A percentile compares a stretch with the other conserved stretches of the same genome.
Conservation (phyloP, 2,113 vertebrate genomes). For the Perccottus glenii region DNA sequence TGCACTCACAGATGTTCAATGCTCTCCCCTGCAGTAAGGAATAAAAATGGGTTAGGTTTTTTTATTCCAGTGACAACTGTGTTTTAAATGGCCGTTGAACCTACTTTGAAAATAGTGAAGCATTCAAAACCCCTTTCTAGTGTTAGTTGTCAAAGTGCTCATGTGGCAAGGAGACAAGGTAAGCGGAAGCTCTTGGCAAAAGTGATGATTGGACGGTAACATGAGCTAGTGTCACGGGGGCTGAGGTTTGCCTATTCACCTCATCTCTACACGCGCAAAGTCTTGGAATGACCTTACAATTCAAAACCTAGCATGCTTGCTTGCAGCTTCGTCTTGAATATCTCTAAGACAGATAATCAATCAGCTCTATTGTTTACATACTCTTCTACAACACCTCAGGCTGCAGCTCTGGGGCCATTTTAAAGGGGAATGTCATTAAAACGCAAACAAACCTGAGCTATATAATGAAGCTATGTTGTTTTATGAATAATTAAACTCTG, state of each 20-base stretch:
- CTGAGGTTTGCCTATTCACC: conserved; percentile 59
- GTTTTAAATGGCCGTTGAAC: conserved; percentile 37
- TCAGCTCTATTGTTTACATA: conserved; percentile 49
- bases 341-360: conserved; percentile 44
- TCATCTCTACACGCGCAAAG: conserved; percentile 24
- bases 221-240: conserved; percentile 66
- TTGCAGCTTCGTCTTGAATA: conserved; percentile 33
- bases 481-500: conserved; percentile 65
- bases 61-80: conserved; percentile 49
- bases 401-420: conserved; percentile 25
- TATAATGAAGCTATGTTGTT: background rate
- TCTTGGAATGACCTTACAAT: conserved; percentile 51
- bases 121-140: conserved; percentile 21
- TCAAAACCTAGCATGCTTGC: conserved; percentile 22
- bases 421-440: conserved; percentile 42
- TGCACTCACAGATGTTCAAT: conserved; percentile 25
- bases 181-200: conserved; percentile 65
- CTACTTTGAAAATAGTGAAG: conserved; percentile 26
- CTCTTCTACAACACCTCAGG: conserved; percentile 31
- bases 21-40: conserved; percentile 34
- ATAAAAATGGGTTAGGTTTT: conserved; percentile 8
- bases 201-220: conserved; percentile 74
- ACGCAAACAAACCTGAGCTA: conserved; percentile 31
- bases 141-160: conserved; percentile 39
- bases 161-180: conserved; percentile 39